These are phyloP conservation scores for Dioctria linearis DNA, from an alignment of 2,888 invertebrate genomes.

Conservation along the genomic window DNA sequence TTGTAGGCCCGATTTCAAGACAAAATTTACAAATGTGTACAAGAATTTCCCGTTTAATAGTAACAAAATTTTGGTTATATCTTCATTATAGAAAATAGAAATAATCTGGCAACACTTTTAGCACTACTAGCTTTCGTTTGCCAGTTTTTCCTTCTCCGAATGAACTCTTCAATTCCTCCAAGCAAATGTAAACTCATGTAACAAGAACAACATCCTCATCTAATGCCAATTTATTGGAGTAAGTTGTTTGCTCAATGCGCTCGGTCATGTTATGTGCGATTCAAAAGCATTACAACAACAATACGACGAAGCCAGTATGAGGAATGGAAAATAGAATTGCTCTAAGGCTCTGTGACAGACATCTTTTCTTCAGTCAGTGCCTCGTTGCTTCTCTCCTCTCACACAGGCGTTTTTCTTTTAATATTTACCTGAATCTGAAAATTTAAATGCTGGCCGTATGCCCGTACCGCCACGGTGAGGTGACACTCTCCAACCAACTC, in stretches of 20 bases:
- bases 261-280: slow-evolving; percentile 19
- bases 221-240: slow-evolving; percentile 13
- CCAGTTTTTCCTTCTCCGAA: background rate
- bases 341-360: background rate
- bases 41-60: too few relatives aligned
- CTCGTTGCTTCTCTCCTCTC: background rate
- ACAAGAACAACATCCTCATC: background rate
- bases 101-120: too few relatives aligned
- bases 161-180: background rate
- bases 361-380: background rate
- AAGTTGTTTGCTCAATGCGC: slow-evolving; percentile 26
- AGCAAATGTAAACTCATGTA: too few relatives aligned
- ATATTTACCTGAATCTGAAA: too few relatives aligned
- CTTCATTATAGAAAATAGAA: too few relatives aligned
- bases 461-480: background rate
- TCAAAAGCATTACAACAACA: background rate
- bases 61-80: too few relatives aligned
- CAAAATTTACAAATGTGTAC: too few relatives aligned
- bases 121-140: background rate
- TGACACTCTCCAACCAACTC: slow-evolving; percentile 4
- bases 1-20: too few relatives aligned
- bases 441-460: too few relatives aligned
- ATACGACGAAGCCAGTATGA: too few relatives aligned
- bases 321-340: too few relatives aligned
- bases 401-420: too few relatives aligned